Evolutionary conservation across 2,113 vertebrate species (phyloP).

Genomic region (Lophochroa leadbeateri): DNA sequence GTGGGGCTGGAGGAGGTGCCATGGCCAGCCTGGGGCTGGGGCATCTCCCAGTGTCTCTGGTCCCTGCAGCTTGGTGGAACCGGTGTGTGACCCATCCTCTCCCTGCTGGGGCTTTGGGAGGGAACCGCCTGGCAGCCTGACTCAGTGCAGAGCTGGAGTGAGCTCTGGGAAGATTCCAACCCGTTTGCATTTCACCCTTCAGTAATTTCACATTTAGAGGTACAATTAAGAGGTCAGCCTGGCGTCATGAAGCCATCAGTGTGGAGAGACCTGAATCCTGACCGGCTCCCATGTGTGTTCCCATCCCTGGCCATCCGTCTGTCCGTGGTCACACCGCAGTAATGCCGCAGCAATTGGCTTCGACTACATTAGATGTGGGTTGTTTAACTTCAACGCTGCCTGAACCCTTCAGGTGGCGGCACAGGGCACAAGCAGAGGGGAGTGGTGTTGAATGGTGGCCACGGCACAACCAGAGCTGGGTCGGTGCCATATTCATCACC

Average conservation of each 20-base stretch:
- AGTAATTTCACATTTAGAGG: slow-evolving; percentile 65
- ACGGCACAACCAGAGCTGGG: background rate
- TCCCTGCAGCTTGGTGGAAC: background rate
- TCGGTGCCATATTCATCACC: fast-evolving
- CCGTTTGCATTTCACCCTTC: slow-evolving; percentile 68
- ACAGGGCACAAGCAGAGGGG: background rate
- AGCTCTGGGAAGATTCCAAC: slow-evolving; percentile 64
- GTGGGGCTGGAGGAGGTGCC: background rate
- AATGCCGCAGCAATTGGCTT: background rate
- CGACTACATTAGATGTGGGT: background rate
- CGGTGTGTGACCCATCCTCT: fast-evolving
- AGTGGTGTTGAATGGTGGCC: fast-evolving
- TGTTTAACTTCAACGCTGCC: background rate
- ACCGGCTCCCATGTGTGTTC: background rate
- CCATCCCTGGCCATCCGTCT: background rate
- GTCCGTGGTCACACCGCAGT: background rate
- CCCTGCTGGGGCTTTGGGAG: background rate
- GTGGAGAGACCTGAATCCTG: slow-evolving; percentile 56
- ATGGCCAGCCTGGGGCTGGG: fast-evolving
- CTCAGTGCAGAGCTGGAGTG: background rate
- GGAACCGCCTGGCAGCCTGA: background rate
- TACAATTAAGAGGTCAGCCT: slow-evolving; percentile 61
- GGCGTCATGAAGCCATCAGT: slow-evolving; percentile 17
- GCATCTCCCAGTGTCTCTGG: fast-evolving
- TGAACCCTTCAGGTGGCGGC: background rate